Percentiles rank a stretch among this genome's conserved stretches.
Conservation (phyloP, 2,888 invertebrate species). For the Machimus atricapillus region DNA sequence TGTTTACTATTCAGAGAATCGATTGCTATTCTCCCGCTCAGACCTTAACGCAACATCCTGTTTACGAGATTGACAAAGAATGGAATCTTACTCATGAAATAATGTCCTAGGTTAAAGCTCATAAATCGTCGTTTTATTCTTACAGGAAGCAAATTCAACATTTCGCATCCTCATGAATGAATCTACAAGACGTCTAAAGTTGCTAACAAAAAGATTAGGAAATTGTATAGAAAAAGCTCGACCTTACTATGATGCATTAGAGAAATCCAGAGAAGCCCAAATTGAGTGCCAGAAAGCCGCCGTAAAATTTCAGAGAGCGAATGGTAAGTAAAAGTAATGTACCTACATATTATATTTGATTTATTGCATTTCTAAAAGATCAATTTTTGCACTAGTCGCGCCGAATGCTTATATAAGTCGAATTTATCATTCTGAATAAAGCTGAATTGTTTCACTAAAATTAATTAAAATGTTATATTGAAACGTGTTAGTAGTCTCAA, state of each 20-base stretch:
- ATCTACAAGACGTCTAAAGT: slow-evolving; percentile 81
- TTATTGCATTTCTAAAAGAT: background rate
- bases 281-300: slow-evolving; percentile 90
- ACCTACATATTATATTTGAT: background rate
- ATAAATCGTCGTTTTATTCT: slow-evolving; percentile 43
- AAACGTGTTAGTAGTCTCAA: too few species aligned
- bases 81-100: background rate
- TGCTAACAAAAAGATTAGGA: slow-evolving; percentile 81
- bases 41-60: too few species aligned
- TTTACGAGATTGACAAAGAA: too few species aligned
- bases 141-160: slow-evolving; percentile 90
- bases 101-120: background rate
- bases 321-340: slow-evolving; percentile 65
- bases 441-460: too few species aligned
- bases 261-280: slow-evolving; percentile 77
- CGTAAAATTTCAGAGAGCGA: slow-evolving; percentile 87
- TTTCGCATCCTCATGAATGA: slow-evolving; percentile 86
- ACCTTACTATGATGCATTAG: slow-evolving; percentile 87
- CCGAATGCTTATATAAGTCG: background rate
- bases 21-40: too few species aligned
- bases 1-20: too few species aligned
- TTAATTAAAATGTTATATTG: too few species aligned
- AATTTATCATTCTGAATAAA: background rate
- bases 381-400: background rate
- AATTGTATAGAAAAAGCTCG: slow-evolving; percentile 87